Percentiles rank a stretch among this genome's conserved stretches.
Conservation (phyloP, 2,113 vertebrate species). For the Tor tambroides region DNA sequence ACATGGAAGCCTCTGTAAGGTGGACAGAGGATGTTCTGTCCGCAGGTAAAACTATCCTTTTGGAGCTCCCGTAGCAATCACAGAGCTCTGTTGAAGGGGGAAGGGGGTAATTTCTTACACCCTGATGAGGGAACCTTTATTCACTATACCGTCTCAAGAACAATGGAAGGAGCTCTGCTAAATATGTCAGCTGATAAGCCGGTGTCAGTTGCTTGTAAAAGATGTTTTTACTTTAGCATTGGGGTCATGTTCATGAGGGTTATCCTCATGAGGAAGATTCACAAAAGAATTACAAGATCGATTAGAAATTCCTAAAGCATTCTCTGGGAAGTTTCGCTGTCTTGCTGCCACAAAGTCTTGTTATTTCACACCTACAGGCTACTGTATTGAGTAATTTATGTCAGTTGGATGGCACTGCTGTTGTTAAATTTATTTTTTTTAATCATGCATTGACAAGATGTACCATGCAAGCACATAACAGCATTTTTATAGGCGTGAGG, state of each 20-base stretch:
- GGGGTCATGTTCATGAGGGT: background rate
- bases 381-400: background rate
- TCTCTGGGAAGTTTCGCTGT: background rate
- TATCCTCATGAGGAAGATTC: background rate
- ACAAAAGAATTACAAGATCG: background rate
- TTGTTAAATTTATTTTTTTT: background rate
- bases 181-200: constrained; percentile 28
- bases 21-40: constrained; percentile 60
- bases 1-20: constrained; percentile 41
- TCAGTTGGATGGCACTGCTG: background rate
- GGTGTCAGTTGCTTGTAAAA: background rate
- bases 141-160: constrained; percentile 20
- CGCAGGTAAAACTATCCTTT: constrained; percentile 58
- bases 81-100: constrained; percentile 35
- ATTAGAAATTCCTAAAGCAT: constrained; percentile 5
- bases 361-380: background rate
- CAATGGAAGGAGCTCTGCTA: constrained; percentile 45
- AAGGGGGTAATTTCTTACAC: constrained; percentile 35
- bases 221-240: background rate
- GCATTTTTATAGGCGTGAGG: background rate
- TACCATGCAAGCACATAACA: constrained; percentile 1
- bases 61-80: constrained; percentile 53
- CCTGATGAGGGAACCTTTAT: constrained; percentile 44
- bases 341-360: background rate
- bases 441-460: background rate